Conservation (phyloP, 2,797 vertebrate genomes). For the Knipowitschia caucasica region DNA sequence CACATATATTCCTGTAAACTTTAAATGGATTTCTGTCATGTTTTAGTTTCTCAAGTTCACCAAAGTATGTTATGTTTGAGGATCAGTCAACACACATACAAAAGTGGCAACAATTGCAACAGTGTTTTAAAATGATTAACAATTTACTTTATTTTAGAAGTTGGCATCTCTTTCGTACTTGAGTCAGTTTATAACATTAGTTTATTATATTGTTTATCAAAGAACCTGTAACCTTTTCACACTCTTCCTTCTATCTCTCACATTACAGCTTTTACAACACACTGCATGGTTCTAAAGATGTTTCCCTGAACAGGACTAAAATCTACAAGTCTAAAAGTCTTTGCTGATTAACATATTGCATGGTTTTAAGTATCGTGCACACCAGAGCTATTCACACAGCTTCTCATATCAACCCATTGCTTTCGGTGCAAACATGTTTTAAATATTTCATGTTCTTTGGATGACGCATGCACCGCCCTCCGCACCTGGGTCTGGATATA, state of each 20-base stretch:
- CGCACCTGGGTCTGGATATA: not conserved
- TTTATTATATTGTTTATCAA: too few relatives aligned
- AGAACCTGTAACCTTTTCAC: too few relatives aligned
- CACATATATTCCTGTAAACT: too few relatives aligned
- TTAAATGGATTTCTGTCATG: too few relatives aligned
- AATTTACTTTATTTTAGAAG: too few relatives aligned
- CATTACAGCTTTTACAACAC: not conserved
- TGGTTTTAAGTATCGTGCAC: not conserved
- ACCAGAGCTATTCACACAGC: not conserved
- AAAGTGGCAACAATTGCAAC: too few relatives aligned
- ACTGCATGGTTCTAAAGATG: not conserved
- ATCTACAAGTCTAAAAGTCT: not conserved
- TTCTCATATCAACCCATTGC: not conserved
- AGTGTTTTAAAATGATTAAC: too few relatives aligned
- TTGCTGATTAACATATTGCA: not conserved
- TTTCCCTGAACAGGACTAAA: not conserved
- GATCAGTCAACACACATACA: too few relatives aligned
- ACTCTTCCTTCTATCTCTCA: not conserved
- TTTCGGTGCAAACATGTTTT: slow-evolving; percentile 50
- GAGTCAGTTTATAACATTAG: too few relatives aligned
- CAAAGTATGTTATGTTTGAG: too few relatives aligned
- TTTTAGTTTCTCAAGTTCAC: too few relatives aligned
- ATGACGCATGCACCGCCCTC: slow-evolving; percentile 2
- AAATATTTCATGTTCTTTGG: slow-evolving; percentile 88
- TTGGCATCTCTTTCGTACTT: too few relatives aligned